Percentiles rank a stretch among this genome's conserved stretches.
Conservation (phyloP, 2,797 vertebrate genomes). For the Pelochelys cantorii region DNA sequence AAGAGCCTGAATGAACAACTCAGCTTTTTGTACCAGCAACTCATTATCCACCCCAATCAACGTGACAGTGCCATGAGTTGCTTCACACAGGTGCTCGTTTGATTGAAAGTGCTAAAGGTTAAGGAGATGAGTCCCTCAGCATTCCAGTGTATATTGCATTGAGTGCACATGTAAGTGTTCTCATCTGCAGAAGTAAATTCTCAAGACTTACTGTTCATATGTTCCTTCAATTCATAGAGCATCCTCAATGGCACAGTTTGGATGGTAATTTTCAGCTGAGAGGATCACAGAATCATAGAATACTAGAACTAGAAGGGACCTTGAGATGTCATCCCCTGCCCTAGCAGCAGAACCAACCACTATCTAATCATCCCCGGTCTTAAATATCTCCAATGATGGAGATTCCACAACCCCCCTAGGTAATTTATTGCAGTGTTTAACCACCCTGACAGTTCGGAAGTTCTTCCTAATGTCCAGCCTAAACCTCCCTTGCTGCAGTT, state of each 20-base stretch:
- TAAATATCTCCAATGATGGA: no score
- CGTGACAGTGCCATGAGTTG: not conserved
- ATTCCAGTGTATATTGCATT: not conserved
- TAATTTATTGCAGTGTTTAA: no score
- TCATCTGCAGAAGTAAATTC: not conserved
- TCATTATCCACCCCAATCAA: not conserved
- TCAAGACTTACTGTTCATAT: not conserved
- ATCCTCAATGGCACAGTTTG: not conserved
- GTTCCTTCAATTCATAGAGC: not conserved
- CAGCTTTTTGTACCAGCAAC: not conserved
- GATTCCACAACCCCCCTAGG: no score
- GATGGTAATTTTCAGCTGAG: constrained; percentile 10
- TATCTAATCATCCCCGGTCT: no score
- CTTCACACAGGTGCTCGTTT: not conserved
- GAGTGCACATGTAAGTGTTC: not conserved
- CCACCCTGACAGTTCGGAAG: no score
- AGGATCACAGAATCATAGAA: not conserved
- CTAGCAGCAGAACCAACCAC: no score
- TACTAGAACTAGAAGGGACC: no score
- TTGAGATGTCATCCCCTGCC: no score
- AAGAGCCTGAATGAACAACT: not conserved
- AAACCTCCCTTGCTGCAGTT: no score
- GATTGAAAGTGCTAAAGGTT: not conserved
- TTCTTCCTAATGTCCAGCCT: no score
- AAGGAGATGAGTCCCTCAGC: not conserved